Percentiles rank a stretch among this genome's conserved stretches.
phyloP scores from a whole-genome alignment of 2,888 invertebrate genomes.

The Congeria kusceri region DNA sequence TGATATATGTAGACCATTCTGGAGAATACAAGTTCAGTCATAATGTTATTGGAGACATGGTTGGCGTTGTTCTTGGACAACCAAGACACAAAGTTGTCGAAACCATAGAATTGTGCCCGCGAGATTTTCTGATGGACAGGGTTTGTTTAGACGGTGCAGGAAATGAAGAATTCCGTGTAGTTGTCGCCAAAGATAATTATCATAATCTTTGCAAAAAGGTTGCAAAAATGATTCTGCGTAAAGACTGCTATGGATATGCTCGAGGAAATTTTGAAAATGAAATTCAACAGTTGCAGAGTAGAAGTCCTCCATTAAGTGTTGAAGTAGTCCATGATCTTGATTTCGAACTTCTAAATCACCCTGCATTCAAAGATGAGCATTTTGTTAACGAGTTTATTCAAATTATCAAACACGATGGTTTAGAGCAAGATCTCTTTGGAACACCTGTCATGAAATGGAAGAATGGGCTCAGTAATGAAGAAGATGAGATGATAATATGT shows the following conservation, averaged over 20 bases:
- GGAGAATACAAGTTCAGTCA: conserved; percentile 42
- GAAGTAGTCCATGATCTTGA: conserved; percentile 7
- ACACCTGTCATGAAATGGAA: conserved; percentile 22
- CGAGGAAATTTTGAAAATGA: background rate
- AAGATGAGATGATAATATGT: too few species aligned
- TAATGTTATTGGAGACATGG: conserved; percentile 46
- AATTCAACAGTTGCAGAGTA: too few species aligned
- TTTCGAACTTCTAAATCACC: conserved; percentile 18
- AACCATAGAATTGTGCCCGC: conserved; percentile 24
- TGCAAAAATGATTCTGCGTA: conserved; percentile 13
- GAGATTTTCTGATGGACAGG: conserved; percentile 34
- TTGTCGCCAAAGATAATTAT: background rate
- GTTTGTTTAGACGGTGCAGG: conserved; percentile 14
- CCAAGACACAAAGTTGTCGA: conserved; percentile 13
- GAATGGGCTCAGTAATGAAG: too few species aligned
- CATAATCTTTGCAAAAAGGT: background rate
- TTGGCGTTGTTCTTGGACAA: conserved; percentile 34
- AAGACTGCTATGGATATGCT: conserved; percentile 4
- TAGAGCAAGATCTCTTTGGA: background rate
- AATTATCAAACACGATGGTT: background rate
- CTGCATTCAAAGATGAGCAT: conserved; percentile 10
- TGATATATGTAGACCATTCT: conserved; percentile 7
- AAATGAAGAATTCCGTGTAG: conserved; percentile 7
- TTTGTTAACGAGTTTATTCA: conserved; percentile 15
- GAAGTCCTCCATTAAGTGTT: background rate